Evolutionary conservation across 2,797 vertebrate genomes (phyloP).

Genomic region (Harpagifer antarcticus): DNA sequence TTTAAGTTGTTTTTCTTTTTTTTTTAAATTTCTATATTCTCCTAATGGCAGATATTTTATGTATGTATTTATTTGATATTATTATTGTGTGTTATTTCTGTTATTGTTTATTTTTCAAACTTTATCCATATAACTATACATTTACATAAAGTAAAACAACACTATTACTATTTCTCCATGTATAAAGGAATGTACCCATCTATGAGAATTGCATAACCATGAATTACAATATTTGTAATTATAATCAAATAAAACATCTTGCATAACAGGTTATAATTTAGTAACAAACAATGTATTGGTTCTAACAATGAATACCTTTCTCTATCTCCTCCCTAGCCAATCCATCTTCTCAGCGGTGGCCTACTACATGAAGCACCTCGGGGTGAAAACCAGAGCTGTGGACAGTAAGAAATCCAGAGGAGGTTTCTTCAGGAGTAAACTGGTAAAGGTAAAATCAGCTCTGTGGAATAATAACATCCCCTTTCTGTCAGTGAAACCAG

Average conservation of each 20-base stretch:
- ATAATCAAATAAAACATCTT: background rate
- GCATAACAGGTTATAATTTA: background rate
- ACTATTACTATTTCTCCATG: no score
- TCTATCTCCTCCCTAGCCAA: constrained; percentile 77
- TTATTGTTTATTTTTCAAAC: no score
- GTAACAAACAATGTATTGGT: background rate
- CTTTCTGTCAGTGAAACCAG: background rate
- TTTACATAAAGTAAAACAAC: no score
- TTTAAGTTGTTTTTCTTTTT: no score
- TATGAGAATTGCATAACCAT: no score
- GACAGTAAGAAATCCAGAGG: constrained; percentile 92
- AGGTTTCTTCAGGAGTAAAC: constrained; percentile 87
- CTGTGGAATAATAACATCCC: background rate
- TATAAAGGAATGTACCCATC: no score
- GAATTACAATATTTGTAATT: background rate
- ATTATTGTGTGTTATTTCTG: no score
- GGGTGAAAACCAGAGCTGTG: constrained; percentile 88
- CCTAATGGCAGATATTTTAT: no score
- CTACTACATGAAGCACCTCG: constrained; percentile 92
- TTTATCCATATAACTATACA: no score
- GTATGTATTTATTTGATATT: no score
- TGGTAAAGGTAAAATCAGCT: constrained; percentile 82
- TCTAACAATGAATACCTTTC: background rate
- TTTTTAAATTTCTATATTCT: no score
- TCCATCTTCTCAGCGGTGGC: constrained; percentile 88